Evolutionary conservation across 2,113 vertebrate species (phyloP).

Genomic region (Boleophthalmus pectinirostris): DNA sequence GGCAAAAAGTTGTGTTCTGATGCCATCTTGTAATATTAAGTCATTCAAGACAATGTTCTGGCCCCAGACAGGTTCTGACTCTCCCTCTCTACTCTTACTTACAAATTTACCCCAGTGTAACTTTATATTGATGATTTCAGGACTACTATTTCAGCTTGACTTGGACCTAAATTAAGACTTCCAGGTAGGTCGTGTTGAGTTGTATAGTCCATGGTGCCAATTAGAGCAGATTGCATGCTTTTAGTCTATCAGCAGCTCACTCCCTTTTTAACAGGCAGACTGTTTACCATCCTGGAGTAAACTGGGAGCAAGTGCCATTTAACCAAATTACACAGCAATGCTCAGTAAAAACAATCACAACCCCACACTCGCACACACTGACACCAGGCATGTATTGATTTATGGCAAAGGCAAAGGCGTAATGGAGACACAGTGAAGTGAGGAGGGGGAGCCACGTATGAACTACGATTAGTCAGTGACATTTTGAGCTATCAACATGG

Average conservation of each 20-base stretch:
- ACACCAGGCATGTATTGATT: slow-evolving; percentile 68
- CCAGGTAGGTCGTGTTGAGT: slow-evolving; percentile 60
- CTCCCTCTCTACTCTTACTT: too few species aligned
- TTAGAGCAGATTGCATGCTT: slow-evolving; percentile 66
- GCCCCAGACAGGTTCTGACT: neutral
- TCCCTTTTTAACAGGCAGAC: slow-evolving; percentile 63
- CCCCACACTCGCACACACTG: neutral
- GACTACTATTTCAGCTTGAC: neutral
- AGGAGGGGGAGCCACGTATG: slow-evolving; percentile 50
- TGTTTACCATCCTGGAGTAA: slow-evolving; percentile 71
- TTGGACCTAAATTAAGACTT: slow-evolving; percentile 27
- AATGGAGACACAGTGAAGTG: slow-evolving; percentile 39
- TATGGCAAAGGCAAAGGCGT: slow-evolving; percentile 58
- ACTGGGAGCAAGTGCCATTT: slow-evolving; percentile 64
- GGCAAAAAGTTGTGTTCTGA: too few species aligned
- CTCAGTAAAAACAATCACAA: slow-evolving; percentile 68
- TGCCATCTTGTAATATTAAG: neutral
- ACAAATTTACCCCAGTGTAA: neutral
- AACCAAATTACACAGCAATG: slow-evolving; percentile 75
- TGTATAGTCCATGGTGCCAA: slow-evolving; percentile 58
- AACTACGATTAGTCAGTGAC: slow-evolving; percentile 38
- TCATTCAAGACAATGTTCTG: neutral
- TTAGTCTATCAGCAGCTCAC: slow-evolving; percentile 48
- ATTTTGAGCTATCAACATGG: too few species aligned
- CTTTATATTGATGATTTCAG: too few species aligned